phyloP scores from a whole-genome alignment of 2,888 invertebrate genomes.

The Orchestes rusci region DNA sequence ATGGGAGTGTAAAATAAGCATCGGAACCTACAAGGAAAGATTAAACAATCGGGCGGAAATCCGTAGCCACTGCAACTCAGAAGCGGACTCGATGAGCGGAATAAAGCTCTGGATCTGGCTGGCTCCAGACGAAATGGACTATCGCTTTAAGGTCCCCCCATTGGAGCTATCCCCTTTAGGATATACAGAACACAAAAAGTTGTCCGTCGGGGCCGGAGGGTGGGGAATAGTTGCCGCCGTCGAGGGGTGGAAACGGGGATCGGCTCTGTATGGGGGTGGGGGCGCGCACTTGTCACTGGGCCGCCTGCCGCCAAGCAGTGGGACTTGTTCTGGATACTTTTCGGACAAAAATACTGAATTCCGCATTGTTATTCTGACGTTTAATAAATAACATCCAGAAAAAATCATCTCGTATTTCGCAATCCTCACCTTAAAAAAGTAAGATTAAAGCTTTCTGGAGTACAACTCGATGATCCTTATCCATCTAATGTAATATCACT shows the following conservation, averaged over 20 bases:
- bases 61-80: conserved; percentile 10
- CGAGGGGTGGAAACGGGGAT: conserved; percentile 19
- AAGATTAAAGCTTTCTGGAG: too few species aligned
- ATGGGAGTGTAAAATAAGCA: conserved; percentile 11
- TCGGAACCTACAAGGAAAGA: conserved; percentile 22
- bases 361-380: too few species aligned
- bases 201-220: conserved; percentile 25
- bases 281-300: conserved; percentile 26
- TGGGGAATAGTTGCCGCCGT: conserved; percentile 24
- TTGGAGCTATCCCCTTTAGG: conserved; percentile 35
- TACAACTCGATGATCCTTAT: too few species aligned
- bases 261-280: conserved; percentile 19
- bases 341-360: not conserved
- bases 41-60: conserved; percentile 23
- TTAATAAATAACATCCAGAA: too few species aligned
- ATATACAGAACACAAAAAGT: conserved; percentile 27
- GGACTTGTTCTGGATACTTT: not conserved
- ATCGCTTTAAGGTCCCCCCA: conserved; percentile 28
- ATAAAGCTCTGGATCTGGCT: not conserved
- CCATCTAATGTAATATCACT: too few species aligned
- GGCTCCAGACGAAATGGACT: conserved; percentile 13
- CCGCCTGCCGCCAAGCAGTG: conserved; percentile 22
- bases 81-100: conserved; percentile 8
- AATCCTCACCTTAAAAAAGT: too few species aligned
- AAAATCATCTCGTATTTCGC: too few species aligned